Evolutionary conservation across 1,140 invertebrate genomes (phyloP).

Genomic region (Platorchestia sp.): DNA sequence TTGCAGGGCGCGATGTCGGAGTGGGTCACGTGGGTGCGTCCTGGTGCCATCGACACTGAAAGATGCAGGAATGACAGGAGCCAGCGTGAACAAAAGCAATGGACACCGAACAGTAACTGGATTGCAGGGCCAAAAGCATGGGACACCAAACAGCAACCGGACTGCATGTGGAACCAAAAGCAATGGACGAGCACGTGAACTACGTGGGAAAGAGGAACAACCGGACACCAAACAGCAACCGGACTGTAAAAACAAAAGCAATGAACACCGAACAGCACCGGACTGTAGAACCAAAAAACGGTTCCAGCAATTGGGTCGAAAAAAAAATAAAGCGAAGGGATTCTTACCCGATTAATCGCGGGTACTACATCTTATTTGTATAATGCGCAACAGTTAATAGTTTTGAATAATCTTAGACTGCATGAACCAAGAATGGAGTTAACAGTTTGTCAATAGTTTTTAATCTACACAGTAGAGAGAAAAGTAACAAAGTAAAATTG

Average conservation of each 20-base stretch:
- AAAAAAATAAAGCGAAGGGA: neutral
- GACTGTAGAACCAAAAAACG: neutral
- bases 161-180: too few species aligned
- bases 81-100: neutral
- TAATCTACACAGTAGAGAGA: neutral
- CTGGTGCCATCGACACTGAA: constrained; percentile 34
- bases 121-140: neutral
- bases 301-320: neutral
- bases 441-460: neutral
- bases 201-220: too few species aligned
- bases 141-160: too few species aligned
- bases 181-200: too few species aligned
- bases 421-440: neutral
- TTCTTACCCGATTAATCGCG: neutral
- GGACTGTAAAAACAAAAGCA: neutral
- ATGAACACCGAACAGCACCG: neutral
- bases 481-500: neutral
- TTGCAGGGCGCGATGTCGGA: neutral
- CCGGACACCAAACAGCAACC: neutral
- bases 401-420: neutral
- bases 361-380: neutral
- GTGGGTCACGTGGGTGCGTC: neutral
- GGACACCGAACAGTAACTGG: neutral
- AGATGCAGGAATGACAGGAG: constrained; percentile 6
- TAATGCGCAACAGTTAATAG: neutral